phyloP scores from a whole-genome alignment of 2,113 vertebrate species.

The Acanthochromis polyacanthus region DNA sequence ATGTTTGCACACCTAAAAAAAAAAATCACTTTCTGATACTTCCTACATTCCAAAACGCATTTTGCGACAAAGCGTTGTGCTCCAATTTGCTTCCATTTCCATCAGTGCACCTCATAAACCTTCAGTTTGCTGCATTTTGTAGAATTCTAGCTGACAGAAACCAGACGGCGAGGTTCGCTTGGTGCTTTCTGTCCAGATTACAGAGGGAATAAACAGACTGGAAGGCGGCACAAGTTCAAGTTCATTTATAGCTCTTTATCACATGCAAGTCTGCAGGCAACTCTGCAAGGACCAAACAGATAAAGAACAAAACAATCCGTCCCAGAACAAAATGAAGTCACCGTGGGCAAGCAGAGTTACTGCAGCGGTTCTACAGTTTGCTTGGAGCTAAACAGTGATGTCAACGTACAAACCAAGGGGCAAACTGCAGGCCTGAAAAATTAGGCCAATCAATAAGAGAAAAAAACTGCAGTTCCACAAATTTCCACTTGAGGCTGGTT shows the following conservation, averaged over 20 bases:
- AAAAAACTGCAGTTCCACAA: no score
- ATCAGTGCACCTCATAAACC: neutral
- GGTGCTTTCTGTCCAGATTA: constrained; percentile 22
- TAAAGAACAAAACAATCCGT: neutral
- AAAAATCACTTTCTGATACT: no score
- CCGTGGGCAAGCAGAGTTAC: neutral
- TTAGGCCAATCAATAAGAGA: no score
- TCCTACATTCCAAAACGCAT: no score
- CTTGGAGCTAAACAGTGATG: no score
- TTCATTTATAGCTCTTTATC: constrained; percentile 6
- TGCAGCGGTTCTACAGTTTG: no score
- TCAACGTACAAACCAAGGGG: no score
- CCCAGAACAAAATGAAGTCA: neutral
- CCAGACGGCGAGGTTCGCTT: neutral
- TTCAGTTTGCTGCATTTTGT: constrained; percentile 3
- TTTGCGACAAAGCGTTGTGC: no score
- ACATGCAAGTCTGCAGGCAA: neutral
- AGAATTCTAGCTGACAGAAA: constrained; percentile 1
- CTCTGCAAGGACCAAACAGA: constrained; percentile 12
- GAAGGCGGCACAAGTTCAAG: neutral
- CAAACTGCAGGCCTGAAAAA: no score
- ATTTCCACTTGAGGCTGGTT: no score
- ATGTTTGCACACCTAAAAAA: no score
- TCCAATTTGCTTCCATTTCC: neutral
- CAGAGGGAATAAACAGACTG: constrained; percentile 13